phyloP scores from a whole-genome alignment of 2,797 vertebrate species.

The Leptoclinus maculatus region DNA sequence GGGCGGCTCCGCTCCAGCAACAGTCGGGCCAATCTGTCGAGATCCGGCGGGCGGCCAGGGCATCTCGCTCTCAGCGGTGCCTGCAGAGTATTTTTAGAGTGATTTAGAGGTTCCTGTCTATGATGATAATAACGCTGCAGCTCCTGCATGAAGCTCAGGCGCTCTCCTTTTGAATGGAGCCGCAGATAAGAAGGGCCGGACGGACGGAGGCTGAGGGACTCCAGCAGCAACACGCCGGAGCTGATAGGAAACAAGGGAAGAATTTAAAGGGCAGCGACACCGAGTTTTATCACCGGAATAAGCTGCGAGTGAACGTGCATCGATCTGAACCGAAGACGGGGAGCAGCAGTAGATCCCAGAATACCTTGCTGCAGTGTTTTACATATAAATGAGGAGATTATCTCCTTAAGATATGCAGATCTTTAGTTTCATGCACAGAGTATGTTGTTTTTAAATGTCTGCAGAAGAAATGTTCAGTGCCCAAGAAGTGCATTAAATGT shows the following conservation, averaged over 20 bases:
- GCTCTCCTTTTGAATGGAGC: constrained; percentile 49
- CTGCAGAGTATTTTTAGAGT: constrained; percentile 77
- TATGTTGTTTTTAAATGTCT: too few species aligned
- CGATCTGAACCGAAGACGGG: neutral
- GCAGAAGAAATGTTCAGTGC: neutral
- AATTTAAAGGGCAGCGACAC: constrained; percentile 46
- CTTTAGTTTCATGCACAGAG: neutral
- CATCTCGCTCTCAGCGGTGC: constrained; percentile 60
- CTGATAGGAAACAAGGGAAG: constrained; percentile 42
- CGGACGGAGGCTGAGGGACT: constrained; percentile 34
- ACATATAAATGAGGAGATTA: neutral
- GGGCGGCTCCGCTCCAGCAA: constrained; percentile 53
- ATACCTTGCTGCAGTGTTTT: constrained; percentile 8
- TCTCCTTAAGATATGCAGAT: neutral
- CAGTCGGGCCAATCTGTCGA: constrained; percentile 69
- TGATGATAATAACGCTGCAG: constrained; percentile 71
- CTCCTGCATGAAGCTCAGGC: constrained; percentile 53
- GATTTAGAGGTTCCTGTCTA: constrained; percentile 77
- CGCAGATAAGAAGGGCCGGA: constrained; percentile 52
- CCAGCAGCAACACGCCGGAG: neutral
- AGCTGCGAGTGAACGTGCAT: neutral
- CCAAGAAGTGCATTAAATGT: neutral
- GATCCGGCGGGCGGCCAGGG: constrained; percentile 67
- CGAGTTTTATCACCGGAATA: constrained; percentile 8
- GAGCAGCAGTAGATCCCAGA: neutral